phyloP scores from a whole-genome alignment of 35 echinoderm and acorn worm species.

The Lytechinus variegatus region DNA sequence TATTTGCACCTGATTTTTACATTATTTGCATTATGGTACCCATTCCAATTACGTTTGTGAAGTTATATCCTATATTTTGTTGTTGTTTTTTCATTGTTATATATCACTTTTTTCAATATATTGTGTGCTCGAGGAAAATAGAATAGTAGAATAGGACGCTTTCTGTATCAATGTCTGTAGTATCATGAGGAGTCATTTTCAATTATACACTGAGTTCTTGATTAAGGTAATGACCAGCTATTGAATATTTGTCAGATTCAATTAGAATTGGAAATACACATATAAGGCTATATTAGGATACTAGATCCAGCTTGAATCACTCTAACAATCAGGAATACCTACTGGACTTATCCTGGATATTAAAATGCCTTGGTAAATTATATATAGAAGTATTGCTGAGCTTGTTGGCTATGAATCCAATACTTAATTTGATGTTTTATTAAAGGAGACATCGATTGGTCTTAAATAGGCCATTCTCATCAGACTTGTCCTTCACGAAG shows the following conservation, averaged over 20 bases:
- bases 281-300: neutral
- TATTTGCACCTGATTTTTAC: too few relatives aligned
- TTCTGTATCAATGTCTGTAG: too few relatives aligned
- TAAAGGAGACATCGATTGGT: neutral
- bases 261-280: neutral
- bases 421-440: neutral
- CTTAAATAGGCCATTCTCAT: neutral
- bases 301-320: neutral
- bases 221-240: neutral
- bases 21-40: too few relatives aligned
- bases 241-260: neutral
- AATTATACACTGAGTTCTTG: too few relatives aligned
- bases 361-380: neutral
- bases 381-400: neutral
- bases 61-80: too few relatives aligned
- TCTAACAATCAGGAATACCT: neutral
- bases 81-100: too few relatives aligned
- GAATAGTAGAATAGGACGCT: too few relatives aligned
- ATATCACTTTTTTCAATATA: too few relatives aligned
- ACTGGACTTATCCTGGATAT: neutral
- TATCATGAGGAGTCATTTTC: too few relatives aligned
- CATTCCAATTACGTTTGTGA: too few relatives aligned
- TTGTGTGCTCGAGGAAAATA: too few relatives aligned
- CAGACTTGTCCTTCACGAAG: neutral
- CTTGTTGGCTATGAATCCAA: neutral